Conservation (phyloP, 2,113 vertebrate genomes). For the Argyrosomus japonicus region DNA sequence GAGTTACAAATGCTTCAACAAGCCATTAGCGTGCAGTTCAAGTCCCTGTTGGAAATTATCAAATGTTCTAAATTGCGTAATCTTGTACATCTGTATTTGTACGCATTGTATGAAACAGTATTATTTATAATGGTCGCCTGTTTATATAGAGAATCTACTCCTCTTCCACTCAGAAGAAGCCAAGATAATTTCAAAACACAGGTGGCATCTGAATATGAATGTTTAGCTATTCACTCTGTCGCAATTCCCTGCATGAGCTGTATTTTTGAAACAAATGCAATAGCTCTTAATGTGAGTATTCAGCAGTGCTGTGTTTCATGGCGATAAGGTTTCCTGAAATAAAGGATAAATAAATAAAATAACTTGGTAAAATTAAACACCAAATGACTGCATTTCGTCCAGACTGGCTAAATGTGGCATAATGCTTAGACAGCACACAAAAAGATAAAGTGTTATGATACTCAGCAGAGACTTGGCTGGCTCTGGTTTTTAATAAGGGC, state of each 20-base stretch:
- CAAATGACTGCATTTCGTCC: slow-evolving; percentile 54
- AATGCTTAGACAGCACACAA: slow-evolving; percentile 51
- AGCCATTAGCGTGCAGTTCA: slow-evolving; percentile 23
- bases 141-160: slow-evolving; percentile 18
- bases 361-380: slow-evolving; percentile 57
- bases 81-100: slow-evolving; percentile 29
- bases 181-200: slow-evolving; percentile 36
- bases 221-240: slow-evolving; percentile 31
- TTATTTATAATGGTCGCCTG: slow-evolving; percentile 17
- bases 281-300: slow-evolving; percentile 57
- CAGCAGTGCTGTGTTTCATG: slow-evolving; percentile 58
- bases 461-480: slow-evolving; percentile 60
- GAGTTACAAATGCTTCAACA: slow-evolving; percentile 19
- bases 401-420: slow-evolving; percentile 54
- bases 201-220: slow-evolving; percentile 48
- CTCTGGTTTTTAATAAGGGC: slow-evolving; percentile 71
- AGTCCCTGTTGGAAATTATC: neutral
- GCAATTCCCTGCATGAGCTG: slow-evolving; percentile 51
- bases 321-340: slow-evolving; percentile 60
- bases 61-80: neutral
- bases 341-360: slow-evolving; percentile 65
- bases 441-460: slow-evolving; percentile 68
- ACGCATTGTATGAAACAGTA: neutral
- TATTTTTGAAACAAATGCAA: slow-evolving; percentile 51
- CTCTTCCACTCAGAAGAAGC: slow-evolving; percentile 5